Base-by-base conservation (phyloP, 2,888 invertebrate species). In the Cepaea hortensis region DNA sequence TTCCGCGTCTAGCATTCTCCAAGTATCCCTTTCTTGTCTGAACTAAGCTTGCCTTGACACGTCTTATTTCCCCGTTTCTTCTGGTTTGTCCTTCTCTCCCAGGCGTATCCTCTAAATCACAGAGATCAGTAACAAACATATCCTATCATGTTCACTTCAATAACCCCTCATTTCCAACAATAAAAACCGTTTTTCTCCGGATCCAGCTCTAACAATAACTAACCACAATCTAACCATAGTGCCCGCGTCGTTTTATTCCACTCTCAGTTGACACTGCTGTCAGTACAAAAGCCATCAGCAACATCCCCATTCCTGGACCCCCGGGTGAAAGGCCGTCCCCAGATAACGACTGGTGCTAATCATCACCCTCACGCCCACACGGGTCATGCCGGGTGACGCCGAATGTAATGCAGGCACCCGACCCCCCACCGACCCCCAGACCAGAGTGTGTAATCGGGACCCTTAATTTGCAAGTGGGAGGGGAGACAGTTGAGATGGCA, bases 391-490 rank as follows among this genome's bases (percentile, higher is more conserved):
- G 65, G n/a, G 35, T 68, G 81, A 18, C 77, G 61, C 46, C 23
- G 81, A 18, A 35, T 81, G 65, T 35, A 81, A 48, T 65, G 46
- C 2, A 46, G n/a, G 68, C 9, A 65, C 35, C 65, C 46, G 46
- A 55, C 15, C 80, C 68, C 68, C 68, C 48, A 15, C 18, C 61
- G 55, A 61, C 46, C 18, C 46, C 13, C 46, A 23, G 81, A 68
- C 81, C 20, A 15, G 81, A 81, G 68, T 46, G 35, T 81, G 81
- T 68, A 81, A 81, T 81, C 81, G 18, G 15, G 81, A 81, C 81
- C 81, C 81, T 3, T 81, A 81, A 81, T 81, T 81, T 81, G 81
- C 81, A 15, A 81, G 46, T 68, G 81, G 68, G 81, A 4, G 81
- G 81, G 15, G 61, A 46, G 81, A 81, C 81, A 81, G 65, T 15